Conservation (phyloP, 2,113 vertebrate genomes). For the Coracopsis vasa region DNA sequence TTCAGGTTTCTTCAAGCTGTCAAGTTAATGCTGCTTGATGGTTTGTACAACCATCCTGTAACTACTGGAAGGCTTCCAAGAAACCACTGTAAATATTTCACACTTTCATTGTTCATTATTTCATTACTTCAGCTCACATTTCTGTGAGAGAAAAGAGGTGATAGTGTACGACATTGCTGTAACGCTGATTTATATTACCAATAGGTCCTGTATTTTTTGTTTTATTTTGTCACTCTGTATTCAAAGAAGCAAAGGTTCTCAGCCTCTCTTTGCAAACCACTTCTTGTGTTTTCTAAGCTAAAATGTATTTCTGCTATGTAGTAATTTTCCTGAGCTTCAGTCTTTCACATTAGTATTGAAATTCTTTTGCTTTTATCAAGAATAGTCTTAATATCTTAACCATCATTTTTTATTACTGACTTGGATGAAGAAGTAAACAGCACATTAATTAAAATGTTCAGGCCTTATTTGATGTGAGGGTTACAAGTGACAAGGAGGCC, state of each 20-base stretch:
- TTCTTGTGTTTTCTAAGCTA: not conserved
- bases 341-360: conserved; percentile 18
- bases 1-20: not conserved
- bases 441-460: conserved; percentile 61
- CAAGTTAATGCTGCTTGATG: not conserved
- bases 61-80: not conserved
- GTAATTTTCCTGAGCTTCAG: not conserved
- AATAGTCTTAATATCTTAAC: conserved; percentile 52
- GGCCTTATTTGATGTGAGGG: conserved; percentile 22
- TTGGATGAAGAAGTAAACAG: conserved; percentile 1
- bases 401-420: not conserved
- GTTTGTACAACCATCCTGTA: not conserved
- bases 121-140: conserved; percentile 18
- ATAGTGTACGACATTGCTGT: not conserved
- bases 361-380: conserved; percentile 16
- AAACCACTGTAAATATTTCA: not conserved
- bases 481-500: not conserved
- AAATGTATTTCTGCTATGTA: not conserved
- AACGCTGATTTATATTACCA: conserved; percentile 24
- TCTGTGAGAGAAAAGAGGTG: conserved; percentile 22
- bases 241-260: not conserved
- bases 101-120: not conserved
- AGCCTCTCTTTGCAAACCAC: not conserved
- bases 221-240: not conserved
- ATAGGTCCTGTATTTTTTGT: not conserved